Base-by-base conservation (phyloP, 1,140 invertebrate genomes). In the Aphis craccivora region DNA sequence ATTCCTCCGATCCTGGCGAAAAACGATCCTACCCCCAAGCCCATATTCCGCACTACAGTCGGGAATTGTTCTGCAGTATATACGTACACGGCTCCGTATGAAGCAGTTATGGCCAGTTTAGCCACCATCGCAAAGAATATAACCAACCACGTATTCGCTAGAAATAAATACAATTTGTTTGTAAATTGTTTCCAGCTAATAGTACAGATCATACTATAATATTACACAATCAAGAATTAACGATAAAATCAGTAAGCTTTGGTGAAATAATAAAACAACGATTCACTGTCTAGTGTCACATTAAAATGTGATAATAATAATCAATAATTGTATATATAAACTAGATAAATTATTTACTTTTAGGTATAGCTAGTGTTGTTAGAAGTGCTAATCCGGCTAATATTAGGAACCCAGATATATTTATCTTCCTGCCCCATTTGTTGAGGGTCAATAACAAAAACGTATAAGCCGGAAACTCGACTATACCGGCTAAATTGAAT, bases 51-150 rank as follows among this genome's bases (percentile, higher is more conserved):
- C 76, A 98, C 97, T 18, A 97, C 96, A 2, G 98, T 98, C 2
- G 98, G 98, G 94, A 98, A 98, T 94, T 98, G 97, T 95, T 98
- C 98, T 14, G 97, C 97, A 22, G 98, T 97, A 94, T 97, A 98
- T 84, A 98, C 96, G 94, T 98, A 98, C 53, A 98, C 96, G 3
- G 97, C 96, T 51, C 97, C 97, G 94, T 97, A 98, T 18, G 97
- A 97, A 0, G 97, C 96, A 0, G 97, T 98, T 91, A 98, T 98
- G 30, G 97, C 97, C 94, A 98, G 95, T 95, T 98, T 98, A 20
- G 97, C 97, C 84, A 97, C 95, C 97, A 98, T 98, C 18, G 97
- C 97, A 83, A 97, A 96, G 8, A 90, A n/a, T 0, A 94, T 94
- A 11, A 84, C 5, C 37, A 94, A 67, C 67, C 91, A 93, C 88